phyloP scores from a whole-genome alignment of 1,140 invertebrate genomes.

The Littorina saxatilis region DNA sequence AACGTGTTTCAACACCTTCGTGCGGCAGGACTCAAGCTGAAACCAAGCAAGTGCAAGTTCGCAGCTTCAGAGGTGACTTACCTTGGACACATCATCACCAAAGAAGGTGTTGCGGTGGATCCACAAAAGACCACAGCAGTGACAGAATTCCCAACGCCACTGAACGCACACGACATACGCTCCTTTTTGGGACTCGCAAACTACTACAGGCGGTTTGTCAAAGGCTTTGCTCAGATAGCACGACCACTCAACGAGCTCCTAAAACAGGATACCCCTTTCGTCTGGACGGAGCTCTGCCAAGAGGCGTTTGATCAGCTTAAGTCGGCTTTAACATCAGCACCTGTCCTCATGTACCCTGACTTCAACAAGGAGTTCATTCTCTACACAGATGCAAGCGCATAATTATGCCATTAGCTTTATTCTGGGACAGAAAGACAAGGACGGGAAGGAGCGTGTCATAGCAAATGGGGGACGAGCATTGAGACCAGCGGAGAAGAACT shows the following conservation, averaged over 20 bases:
- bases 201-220: conserved; percentile 55
- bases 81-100: conserved; percentile 44
- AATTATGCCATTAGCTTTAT: conserved; percentile 54
- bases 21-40: conserved; percentile 45
- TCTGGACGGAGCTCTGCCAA: conserved; percentile 48
- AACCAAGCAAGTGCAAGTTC: conserved; percentile 49
- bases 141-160: conserved; percentile 32
- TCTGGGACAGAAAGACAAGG: conserved; percentile 67
- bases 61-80: conserved; percentile 35
- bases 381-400: conserved; percentile 53
- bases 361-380: conserved; percentile 49
- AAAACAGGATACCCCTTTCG: conserved; percentile 40
- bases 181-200: conserved; percentile 15
- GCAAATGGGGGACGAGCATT: conserved; percentile 76
- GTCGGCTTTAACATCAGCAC: conserved; percentile 39
- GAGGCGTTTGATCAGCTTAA: conserved; percentile 54
- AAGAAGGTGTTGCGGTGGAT: conserved; percentile 35
- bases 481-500: conserved; percentile 74
- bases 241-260: conserved; percentile 62
- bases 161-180: conserved; percentile 19
- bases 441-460: conserved; percentile 66
- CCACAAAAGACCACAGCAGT: conserved; percentile 22
- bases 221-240: conserved; percentile 64
- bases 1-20: conserved; percentile 33
- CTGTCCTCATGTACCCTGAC: conserved; percentile 53